phyloP scores from a whole-genome alignment of 2,113 vertebrate species.

The Microcebus tavaratra region DNA sequence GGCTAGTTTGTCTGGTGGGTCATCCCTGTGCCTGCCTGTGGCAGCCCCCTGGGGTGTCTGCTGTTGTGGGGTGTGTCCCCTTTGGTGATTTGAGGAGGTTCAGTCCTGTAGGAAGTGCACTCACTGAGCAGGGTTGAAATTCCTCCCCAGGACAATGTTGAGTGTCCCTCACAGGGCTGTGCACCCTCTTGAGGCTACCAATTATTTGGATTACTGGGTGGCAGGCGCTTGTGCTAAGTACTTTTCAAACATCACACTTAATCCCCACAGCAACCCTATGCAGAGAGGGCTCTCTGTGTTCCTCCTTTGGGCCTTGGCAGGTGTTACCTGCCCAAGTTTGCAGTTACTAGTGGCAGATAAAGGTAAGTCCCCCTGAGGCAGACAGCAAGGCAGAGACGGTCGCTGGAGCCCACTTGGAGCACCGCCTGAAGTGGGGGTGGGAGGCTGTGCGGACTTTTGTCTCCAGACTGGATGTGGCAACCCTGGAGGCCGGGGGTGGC shows the following conservation, averaged over 20 bases:
- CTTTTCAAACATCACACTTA: background rate
- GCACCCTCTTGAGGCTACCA: background rate
- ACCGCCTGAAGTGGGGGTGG: background rate
- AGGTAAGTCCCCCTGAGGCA: background rate
- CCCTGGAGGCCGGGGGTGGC: background rate
- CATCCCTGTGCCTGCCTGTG: background rate
- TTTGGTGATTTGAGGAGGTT: background rate
- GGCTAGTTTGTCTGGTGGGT: background rate
- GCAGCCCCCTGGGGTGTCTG: background rate
- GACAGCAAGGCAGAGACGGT: background rate
- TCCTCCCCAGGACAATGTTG: background rate
- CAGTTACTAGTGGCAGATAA: background rate
- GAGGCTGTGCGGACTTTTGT: background rate
- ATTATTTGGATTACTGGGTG: background rate
- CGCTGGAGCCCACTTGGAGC: background rate
- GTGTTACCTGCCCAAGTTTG: background rate
- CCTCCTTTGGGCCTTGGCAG: background rate
- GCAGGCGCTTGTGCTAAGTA: background rate
- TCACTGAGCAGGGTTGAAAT: background rate
- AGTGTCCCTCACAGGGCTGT: background rate
- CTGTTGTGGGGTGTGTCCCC: background rate
- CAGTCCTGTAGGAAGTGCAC: background rate
- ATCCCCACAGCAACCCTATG: background rate
- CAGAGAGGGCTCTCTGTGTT: background rate
- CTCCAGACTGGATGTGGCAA: fast-evolving